Conservation (phyloP, 2,797 vertebrate genomes). For the Aphelocoma californica region DNA sequence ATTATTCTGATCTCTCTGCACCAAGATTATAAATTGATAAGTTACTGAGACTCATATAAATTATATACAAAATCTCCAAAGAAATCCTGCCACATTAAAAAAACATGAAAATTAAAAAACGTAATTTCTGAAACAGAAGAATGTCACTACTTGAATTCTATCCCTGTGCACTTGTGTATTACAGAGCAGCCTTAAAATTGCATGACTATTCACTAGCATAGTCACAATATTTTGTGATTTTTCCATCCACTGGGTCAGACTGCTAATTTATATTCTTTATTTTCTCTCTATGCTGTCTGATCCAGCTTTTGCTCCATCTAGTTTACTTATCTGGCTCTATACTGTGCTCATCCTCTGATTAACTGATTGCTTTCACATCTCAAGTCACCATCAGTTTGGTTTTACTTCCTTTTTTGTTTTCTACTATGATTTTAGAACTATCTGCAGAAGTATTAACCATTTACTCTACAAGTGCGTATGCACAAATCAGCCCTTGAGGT, state of each 20-base stretch:
- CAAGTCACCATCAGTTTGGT: neutral
- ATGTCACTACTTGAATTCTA: neutral
- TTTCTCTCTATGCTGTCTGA: neutral
- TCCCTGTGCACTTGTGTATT: neutral
- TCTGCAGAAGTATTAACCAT: neutral
- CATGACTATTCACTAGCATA: neutral
- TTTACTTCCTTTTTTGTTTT: neutral
- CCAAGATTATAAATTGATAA: constrained; percentile 2
- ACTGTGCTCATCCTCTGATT: neutral
- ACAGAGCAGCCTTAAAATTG: neutral
- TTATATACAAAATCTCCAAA: neutral
- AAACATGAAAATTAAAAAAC: neutral
- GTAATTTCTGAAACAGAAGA: neutral
- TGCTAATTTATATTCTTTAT: neutral
- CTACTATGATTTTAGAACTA: neutral
- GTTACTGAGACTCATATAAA: neutral
- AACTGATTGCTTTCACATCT: neutral
- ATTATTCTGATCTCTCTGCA: neutral
- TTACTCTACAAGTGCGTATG: neutral
- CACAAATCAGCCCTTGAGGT: neutral
- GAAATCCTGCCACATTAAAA: neutral
- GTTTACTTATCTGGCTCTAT: neutral
- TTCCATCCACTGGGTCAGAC: neutral
- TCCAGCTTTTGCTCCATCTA: neutral
- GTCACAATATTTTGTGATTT: neutral